Base-by-base conservation (phyloP, 2,888 invertebrate genomes). In the Coremacera marginata region DNA sequence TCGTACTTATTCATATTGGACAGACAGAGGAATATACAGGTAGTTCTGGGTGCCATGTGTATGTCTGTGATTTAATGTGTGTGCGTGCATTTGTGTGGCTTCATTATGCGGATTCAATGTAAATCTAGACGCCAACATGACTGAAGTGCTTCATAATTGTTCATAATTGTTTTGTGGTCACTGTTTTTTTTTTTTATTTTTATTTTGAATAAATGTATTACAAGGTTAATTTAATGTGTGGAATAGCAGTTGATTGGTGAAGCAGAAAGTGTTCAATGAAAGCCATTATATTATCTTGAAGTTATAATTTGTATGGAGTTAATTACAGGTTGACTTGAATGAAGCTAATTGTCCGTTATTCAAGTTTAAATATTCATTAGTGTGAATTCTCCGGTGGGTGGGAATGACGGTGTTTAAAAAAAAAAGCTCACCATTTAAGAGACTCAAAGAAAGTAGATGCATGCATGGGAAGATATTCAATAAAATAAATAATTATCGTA, bases 101-200 rank as follows among this genome's bases (percentile, higher is more conserved):
- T 76, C 37, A 65, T 63, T 51, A 74, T 75, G 51, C 14, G 31
- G 19, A 49, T 27, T 22, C 55, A 51, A 52, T 65, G 74, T 74
- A 65, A 62, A 74, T 74, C 65, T 67, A 11, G 34, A 67, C 70
- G 70, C 63, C 27, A 75, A 67, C 70, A 52, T 60, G 52, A 74
- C 52, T 63, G 72, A 63, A 62, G 70, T 72, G 72, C 73, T 71
- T 71, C 70, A 70, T 79, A 79, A 77, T 75, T 75, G 77, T 70
- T 77, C 75, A 79, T 79, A 77, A 79, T 75, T 78, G 73, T 73
- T 77, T 77, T 79, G 77, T 75, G 79, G 79, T 73, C 70, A 70
- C 51, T 57, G 68, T 75, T 52, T 57, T 49, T 75, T 75, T 75
- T 75, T 52, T 63, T 49, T 73, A 55, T n/a, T n/a, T n/a, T n/a